These are phyloP conservation scores for Pteropus rufus DNA, from an alignment of 2,797 vertebrate genomes.

Conservation along the genomic window DNA sequence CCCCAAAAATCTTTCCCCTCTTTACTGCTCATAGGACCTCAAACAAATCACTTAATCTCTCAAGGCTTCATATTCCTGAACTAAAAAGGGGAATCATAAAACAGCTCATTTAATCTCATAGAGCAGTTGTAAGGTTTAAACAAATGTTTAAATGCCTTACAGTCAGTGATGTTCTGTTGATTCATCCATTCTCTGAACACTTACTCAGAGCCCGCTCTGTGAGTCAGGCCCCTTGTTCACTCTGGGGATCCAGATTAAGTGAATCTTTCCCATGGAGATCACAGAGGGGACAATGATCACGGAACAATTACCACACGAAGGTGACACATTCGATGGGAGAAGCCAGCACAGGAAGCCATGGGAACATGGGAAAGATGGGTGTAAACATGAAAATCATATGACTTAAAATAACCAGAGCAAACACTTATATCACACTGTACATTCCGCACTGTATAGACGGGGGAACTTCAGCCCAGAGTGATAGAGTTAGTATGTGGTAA, in stretches of 20 bases:
- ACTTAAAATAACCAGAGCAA: neutral
- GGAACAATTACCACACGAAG: neutral
- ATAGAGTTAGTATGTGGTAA: neutral
- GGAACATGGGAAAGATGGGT: neutral
- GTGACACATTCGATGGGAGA: accelerated
- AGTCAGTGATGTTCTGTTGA: neutral
- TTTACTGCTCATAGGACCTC: neutral
- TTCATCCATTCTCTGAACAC: neutral
- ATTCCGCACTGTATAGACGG: neutral
- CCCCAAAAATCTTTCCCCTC: neutral
- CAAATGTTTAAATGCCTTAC: neutral
- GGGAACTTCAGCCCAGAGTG: neutral
- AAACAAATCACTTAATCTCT: neutral
- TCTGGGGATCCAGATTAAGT: neutral
- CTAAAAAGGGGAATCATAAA: neutral
- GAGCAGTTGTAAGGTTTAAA: neutral
- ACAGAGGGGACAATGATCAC: accelerated
- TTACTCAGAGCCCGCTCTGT: neutral
- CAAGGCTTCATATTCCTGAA: neutral
- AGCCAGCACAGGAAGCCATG: neutral
- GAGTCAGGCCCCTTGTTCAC: neutral
- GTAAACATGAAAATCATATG: accelerated
- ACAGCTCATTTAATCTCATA: neutral
- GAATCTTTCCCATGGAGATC: neutral
- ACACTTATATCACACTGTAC: neutral